Conservation (phyloP, 2,113 vertebrate species). For the Lophotis ruficrista region DNA sequence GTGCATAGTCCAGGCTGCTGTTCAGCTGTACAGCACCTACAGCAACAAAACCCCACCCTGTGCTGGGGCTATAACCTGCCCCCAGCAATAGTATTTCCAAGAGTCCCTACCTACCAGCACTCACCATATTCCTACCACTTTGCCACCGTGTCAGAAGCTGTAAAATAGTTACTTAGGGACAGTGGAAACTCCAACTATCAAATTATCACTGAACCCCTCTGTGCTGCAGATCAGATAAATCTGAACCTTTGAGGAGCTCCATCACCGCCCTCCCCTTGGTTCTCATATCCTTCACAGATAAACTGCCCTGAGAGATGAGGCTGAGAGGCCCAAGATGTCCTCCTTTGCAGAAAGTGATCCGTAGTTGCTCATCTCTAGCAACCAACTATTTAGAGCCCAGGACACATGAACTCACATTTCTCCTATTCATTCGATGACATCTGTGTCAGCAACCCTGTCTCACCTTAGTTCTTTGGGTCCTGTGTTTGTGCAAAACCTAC, state of each 20-base stretch:
- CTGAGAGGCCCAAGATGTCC: not conserved
- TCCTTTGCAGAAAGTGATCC: not conserved
- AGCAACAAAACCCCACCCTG: not conserved
- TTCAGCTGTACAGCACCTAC: not conserved
- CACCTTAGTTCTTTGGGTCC: not conserved
- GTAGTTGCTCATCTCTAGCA: not conserved
- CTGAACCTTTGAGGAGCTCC: not conserved
- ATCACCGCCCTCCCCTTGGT: not conserved
- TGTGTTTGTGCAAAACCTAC: not conserved
- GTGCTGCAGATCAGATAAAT: not conserved
- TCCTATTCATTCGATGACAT: not conserved
- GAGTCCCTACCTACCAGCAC: not conserved
- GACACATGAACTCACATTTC: not conserved
- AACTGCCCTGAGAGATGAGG: not conserved
- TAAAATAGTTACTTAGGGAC: not conserved
- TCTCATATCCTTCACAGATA: not conserved
- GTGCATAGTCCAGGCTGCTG: not conserved
- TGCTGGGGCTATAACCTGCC: not conserved
- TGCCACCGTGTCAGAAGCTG: not conserved
- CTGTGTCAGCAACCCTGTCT: not conserved
- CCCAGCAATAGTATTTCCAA: not conserved
- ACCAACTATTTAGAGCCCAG: not conserved
- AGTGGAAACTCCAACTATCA: not conserved
- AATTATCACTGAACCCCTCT: not conserved
- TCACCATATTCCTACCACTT: not conserved